Conservation (phyloP, 1,140 invertebrate species). For the Scaptomyza graminum region DNA sequence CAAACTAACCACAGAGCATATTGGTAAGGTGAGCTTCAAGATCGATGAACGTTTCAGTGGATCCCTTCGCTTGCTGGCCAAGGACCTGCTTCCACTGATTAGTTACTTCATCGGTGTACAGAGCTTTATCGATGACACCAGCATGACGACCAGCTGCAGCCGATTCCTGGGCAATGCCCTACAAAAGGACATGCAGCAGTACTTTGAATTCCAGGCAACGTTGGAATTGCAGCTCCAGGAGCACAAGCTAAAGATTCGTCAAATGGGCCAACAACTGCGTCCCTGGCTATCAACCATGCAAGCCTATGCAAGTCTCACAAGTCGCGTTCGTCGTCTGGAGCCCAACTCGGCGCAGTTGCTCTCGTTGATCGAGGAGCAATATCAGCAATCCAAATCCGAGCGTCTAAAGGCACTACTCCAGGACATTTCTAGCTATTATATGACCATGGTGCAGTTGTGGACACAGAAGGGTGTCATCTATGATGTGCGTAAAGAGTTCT, state of each 20-base stretch:
- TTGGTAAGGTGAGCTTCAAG: slow-evolving; percentile 50
- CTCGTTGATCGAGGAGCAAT: slow-evolving; percentile 40
- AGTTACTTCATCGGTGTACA: slow-evolving; percentile 60
- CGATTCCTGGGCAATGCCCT: slow-evolving; percentile 40
- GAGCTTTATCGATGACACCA: slow-evolving; percentile 59
- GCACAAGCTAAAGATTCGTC: slow-evolving; percentile 39
- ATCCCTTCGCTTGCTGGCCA: slow-evolving; percentile 42
- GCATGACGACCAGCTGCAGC: slow-evolving; percentile 26
- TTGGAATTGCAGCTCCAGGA: slow-evolving; percentile 51
- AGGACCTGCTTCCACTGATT: slow-evolving; percentile 52
- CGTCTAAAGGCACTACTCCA: slow-evolving; percentile 20
- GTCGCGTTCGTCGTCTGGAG: slow-evolving; percentile 8
- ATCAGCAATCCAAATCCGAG: slow-evolving; percentile 26
- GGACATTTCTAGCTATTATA: slow-evolving; percentile 42
- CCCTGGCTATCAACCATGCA: slow-evolving; percentile 54
- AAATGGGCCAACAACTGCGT: slow-evolving; percentile 54
- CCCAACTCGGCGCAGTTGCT: slow-evolving; percentile 48
- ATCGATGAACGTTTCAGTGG: slow-evolving; percentile 51
- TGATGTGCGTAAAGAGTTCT: slow-evolving; percentile 55
- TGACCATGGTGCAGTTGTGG: slow-evolving; percentile 73
- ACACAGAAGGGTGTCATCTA: slow-evolving; percentile 62
- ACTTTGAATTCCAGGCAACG: slow-evolving; percentile 53
- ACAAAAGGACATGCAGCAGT: slow-evolving; percentile 34
- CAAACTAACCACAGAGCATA: slow-evolving; percentile 32
- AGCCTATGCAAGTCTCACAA: slow-evolving; percentile 28